Evolutionary conservation across 2,113 vertebrate species (phyloP).

Genomic region (Nyctibius bracteatus): DNA sequence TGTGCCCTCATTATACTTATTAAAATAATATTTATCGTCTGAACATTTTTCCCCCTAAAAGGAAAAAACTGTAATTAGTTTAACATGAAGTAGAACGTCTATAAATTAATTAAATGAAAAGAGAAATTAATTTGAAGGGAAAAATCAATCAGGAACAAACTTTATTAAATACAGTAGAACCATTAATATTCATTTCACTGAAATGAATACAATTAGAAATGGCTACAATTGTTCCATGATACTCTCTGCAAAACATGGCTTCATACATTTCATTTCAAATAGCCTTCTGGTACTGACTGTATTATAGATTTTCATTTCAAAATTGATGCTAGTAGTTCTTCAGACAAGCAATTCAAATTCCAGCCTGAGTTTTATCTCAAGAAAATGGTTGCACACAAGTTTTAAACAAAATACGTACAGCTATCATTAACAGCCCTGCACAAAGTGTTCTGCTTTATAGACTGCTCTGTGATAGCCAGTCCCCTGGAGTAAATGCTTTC

Average conservation of each 20-base stretch:
- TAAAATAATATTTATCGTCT: not conserved
- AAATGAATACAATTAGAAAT: constrained; percentile 38
- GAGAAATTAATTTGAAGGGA: constrained; percentile 55
- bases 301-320: not conserved
- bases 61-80: constrained; percentile 63
- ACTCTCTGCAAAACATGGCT: not conserved
- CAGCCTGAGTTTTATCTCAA: not conserved
- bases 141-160: constrained; percentile 56
- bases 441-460: not conserved
- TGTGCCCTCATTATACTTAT: not conserved
- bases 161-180: constrained; percentile 45
- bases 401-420: not conserved
- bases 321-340: not conserved
- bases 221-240: not conserved
- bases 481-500: not conserved
- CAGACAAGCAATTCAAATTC: not conserved
- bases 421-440: not conserved
- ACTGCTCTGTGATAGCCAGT: not conserved
- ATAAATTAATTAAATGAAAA: constrained; percentile 68
- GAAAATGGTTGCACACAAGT: not conserved
- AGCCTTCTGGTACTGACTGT: not conserved
- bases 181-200: constrained; percentile 65
- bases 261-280: not conserved
- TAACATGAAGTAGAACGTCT: constrained; percentile 43
- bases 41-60: not conserved